Conservation (phyloP, 2,113 vertebrate species). For the Tachycineta bicolor region DNA sequence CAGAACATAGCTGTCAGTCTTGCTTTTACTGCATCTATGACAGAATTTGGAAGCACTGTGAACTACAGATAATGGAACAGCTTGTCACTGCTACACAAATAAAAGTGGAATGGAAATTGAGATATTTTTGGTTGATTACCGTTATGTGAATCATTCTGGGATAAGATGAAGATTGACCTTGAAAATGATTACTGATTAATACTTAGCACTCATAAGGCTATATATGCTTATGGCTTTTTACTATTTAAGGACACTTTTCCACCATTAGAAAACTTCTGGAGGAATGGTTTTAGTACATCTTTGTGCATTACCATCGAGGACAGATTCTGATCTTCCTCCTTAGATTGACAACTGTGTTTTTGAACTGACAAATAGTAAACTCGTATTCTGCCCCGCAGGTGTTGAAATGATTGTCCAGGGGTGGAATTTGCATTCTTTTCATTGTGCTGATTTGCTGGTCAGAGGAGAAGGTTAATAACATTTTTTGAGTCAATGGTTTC, state of each 20-base stretch:
- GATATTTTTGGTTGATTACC: conserved; percentile 24
- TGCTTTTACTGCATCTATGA: neutral
- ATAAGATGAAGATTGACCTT: conserved; percentile 1
- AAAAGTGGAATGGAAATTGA: conserved; percentile 13
- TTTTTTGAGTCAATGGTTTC: neutral
- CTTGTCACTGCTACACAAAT: conserved; percentile 32
- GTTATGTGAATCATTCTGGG: conserved; percentile 26
- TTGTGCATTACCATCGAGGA: neutral
- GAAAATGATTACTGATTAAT: neutral
- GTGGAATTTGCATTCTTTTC: neutral
- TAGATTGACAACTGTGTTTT: neutral
- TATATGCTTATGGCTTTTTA: neutral
- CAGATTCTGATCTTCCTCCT: neutral
- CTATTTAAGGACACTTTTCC: neutral
- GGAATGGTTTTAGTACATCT: neutral
- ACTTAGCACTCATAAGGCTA: neutral
- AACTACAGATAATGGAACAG: conserved; percentile 26
- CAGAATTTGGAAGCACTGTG: conserved; percentile 16
- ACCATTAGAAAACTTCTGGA: neutral
- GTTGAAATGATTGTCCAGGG: neutral
- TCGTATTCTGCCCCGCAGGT: neutral
- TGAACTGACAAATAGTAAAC: neutral
- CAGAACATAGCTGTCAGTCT: neutral
- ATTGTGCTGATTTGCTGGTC: neutral
- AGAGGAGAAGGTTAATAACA: neutral